A percentile compares a stretch with the other conserved stretches of the same genome.
These are phyloP conservation scores for Meleagris gallopavo DNA, from an alignment of 2,113 vertebrate species.

Conservation along the genomic window DNA sequence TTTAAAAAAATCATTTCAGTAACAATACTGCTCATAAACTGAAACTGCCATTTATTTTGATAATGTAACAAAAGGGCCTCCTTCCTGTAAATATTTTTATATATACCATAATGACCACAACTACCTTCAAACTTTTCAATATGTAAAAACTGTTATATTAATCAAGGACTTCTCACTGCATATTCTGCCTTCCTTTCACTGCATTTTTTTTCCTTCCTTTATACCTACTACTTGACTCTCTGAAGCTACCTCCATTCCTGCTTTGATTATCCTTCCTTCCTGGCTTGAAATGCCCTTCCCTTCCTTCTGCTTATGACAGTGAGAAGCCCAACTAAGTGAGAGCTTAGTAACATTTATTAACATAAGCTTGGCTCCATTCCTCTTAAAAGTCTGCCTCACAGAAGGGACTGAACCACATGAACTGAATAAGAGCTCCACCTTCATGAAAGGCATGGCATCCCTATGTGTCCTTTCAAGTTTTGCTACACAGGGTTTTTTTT, in stretches of 20 bases:
- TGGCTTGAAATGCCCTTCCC: not conserved
- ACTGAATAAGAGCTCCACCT: not conserved
- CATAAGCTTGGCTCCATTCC: not conserved
- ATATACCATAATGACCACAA: not conserved
- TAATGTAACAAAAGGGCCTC: not conserved
- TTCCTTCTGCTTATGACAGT: not conserved
- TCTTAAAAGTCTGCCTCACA: not conserved
- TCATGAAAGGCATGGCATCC: not conserved
- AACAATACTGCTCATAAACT: not conserved
- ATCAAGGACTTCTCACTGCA: not conserved
- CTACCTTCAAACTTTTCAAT: not conserved
- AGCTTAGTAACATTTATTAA: not conserved
- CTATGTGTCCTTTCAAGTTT: not conserved
- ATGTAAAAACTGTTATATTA: not conserved
- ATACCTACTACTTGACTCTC: not conserved
- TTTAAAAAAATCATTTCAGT: not conserved
- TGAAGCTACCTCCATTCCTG: not conserved
- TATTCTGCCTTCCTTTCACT: not conserved
- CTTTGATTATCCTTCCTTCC: not conserved
- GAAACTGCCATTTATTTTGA: not conserved
- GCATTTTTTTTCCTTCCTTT: not conserved
- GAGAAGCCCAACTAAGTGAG: not conserved
- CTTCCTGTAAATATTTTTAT: not conserved
- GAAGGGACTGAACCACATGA: not conserved
- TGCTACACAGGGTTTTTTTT: not conserved